Base-by-base conservation (phyloP, 2,888 invertebrate genomes). In the Yponomeuta plumbellus region DNA sequence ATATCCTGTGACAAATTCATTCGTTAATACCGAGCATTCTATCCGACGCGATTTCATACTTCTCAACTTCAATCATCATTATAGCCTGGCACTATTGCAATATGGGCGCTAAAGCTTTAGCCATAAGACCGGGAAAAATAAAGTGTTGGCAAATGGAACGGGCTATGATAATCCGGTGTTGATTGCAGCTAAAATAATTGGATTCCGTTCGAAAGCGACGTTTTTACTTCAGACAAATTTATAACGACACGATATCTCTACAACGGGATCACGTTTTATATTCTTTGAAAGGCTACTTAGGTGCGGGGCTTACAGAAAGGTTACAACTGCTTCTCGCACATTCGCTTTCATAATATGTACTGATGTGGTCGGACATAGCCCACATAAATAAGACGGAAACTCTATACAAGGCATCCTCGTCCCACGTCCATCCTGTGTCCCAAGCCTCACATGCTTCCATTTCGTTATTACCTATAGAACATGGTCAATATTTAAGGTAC, bases 161-260 rank as follows among this genome's bases (percentile, higher is more conserved):
- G 22, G 10, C 58, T 40, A 52, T 66, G 69, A 77, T 81, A 77
- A 81, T 80, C 77, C 76, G 74, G 72, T 76, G 77, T 83, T 83
- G 82, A 85, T 84, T 83, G 83, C 81, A 80, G 78, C 78, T 81
- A 80, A 76, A 77, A 84, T 86, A 86, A 86, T 85, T 86, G 85
- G 84, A 86, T 84, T 80, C 74, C 77, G 75, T 76, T 71, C 73
- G 71, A 71, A 59, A 39, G 39, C 44, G 20, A 4, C n/a, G 61
- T 52, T 52, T 52, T 52, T 17, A 52, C 44, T 1, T 17, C 8
- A 17, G 44, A 13, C 44, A 17, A 17, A 13, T 4, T 17, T 3
- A 17, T 52, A 52, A 2, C 34, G 34, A 52, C 44, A 52, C 44
- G 44, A 52, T 17, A 17, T 2, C 44, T 1, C 44, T 11, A 13